A percentile compares a stretch with the other conserved stretches of the same genome.
Evolutionary conservation across 2,888 invertebrate species (phyloP).

Genomic region (Stenurella melanura): DNA sequence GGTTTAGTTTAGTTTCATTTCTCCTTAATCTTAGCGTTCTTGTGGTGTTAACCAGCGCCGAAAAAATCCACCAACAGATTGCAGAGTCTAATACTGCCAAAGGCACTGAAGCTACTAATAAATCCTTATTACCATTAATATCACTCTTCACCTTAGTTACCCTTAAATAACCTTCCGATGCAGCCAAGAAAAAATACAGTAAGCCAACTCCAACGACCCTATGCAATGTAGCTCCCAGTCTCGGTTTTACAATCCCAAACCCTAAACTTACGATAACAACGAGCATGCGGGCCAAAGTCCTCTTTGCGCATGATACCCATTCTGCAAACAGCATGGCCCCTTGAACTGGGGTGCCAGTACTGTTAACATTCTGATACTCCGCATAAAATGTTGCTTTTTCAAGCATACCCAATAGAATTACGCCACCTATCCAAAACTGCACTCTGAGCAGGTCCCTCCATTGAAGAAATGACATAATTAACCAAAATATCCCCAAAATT

Average conservation of each 20-base stretch:
- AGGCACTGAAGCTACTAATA: constrained; percentile 88
- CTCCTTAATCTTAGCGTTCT: constrained; percentile 90
- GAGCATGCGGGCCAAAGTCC: constrained; percentile 93
- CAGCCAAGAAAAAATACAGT: constrained; percentile 88
- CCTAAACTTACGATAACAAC: constrained; percentile 96
- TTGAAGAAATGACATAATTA: constrained; percentile 87
- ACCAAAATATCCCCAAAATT: constrained; percentile 87
- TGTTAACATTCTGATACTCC: constrained; percentile 87
- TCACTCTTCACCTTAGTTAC: constrained; percentile 80
- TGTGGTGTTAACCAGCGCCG: constrained; percentile 91
- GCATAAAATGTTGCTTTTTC: constrained; percentile 94
- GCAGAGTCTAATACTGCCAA: constrained; percentile 89
- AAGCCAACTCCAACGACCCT: constrained; percentile 90
- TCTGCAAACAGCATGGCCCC: constrained; percentile 91
- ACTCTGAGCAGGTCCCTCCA: constrained; percentile 94
- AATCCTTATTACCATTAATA: constrained; percentile 74
- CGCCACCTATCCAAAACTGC: constrained; percentile 97
- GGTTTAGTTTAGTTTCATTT: constrained; percentile 91
- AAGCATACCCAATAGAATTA: constrained; percentile 90
- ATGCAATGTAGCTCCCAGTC: constrained; percentile 91
- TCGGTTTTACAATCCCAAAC: constrained; percentile 96
- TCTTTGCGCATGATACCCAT: constrained; percentile 92
- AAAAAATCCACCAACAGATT: constrained; percentile 97
- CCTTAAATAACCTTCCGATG: constrained; percentile 90
- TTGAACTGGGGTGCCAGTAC: constrained; percentile 78